Evolutionary conservation across 2,888 invertebrate genomes (phyloP).

Genomic region (Ecliptopera silaceata): DNA sequence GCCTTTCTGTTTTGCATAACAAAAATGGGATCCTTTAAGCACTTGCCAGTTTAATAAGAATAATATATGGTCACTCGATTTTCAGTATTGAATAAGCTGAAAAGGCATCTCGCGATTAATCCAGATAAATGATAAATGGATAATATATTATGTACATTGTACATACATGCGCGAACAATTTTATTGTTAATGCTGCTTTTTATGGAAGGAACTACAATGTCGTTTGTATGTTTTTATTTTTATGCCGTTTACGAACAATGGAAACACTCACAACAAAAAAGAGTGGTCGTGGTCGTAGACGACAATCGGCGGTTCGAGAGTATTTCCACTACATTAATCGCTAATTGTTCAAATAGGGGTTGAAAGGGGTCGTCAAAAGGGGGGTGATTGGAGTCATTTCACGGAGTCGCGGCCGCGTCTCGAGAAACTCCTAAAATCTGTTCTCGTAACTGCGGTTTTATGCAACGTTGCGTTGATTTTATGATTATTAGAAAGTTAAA

Average conservation of each 20-base stretch:
- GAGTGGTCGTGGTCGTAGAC: slow-evolving; percentile 25
- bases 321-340: slow-evolving; percentile 40
- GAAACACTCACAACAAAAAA: slow-evolving; percentile 30
- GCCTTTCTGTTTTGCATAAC: too few relatives aligned
- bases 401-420: slow-evolving; percentile 33
- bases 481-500: slow-evolving; percentile 25
- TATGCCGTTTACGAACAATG: slow-evolving; percentile 5
- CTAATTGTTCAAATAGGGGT: slow-evolving; percentile 36
- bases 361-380: slow-evolving; percentile 20
- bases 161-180: too few relatives aligned
- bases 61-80: too few relatives aligned
- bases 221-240: too few relatives aligned
- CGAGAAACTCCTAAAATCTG: slow-evolving; percentile 25
- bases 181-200: too few relatives aligned
- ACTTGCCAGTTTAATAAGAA: too few relatives aligned
- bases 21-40: too few relatives aligned
- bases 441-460: slow-evolving; percentile 41
- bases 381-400: slow-evolving; percentile 27
- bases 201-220: too few relatives aligned
- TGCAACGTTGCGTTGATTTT: slow-evolving; percentile 29
- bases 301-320: slow-evolving; percentile 31
- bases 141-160: too few relatives aligned
- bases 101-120: too few relatives aligned
- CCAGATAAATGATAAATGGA: too few relatives aligned
- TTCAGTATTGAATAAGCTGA: too few relatives aligned